Base-by-base conservation (phyloP, 2,888 invertebrate genomes). In the Drosophila austrosaltans region DNA sequence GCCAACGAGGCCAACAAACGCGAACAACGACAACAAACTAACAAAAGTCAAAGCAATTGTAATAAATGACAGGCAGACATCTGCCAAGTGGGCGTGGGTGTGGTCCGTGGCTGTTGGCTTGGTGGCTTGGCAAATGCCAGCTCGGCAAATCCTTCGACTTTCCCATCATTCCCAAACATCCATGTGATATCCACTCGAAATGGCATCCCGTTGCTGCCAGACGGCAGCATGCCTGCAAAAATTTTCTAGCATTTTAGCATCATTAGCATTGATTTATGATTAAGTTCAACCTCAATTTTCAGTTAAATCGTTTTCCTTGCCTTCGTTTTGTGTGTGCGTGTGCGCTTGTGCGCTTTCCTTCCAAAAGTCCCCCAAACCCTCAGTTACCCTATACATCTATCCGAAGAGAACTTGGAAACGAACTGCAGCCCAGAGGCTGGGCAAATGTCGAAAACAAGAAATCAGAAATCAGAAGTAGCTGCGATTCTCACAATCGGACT, bases 211-310 rank as follows among this genome's bases (percentile, higher is more conserved):
- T 48, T 48, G 48, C 48, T 48, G 25, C 48, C 48, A 72, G 53
- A 65, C 66, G 67, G 74, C 64, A 60, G 82, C 75, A 75, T 75
- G 72, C 76, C 77, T 74, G 75, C 68, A 79, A 88, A 88, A 79
- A 88, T 82, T 87, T 81, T 87, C 87, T 89, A 90, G 83, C 86
- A 90, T 90, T 90, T 89, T 84, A 85, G 90, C 90, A 91, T 91
- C 91, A 91, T 91, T 91, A 91, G 91, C 89, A 89, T 90, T 91
- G 91, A 91, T 91, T 91, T 91, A 91, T 91, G 91, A 90, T 90
- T 89, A 89, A 88, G 90, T 91, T 88, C 87, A 88, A 89, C 89
- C 91, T 90, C 90, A 91, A 90, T 91, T 90, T 91, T 89, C 89
- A 88, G 88, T 86, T 90, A 89, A 89, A 89, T 89, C 89, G 87